Conservation (phyloP, 2,797 vertebrate species). For the Hydrophis major region DNA sequence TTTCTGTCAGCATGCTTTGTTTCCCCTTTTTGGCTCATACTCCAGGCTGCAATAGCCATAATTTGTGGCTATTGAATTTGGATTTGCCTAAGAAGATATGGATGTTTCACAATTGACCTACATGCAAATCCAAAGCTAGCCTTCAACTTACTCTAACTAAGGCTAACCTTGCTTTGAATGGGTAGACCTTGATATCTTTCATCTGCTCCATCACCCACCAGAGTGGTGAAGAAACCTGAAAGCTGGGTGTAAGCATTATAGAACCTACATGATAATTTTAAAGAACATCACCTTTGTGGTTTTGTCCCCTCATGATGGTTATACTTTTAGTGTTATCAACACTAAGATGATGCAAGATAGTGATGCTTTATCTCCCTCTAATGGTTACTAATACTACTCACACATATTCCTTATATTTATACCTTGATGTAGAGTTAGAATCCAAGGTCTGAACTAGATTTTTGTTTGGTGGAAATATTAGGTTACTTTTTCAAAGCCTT, state of each 20-base stretch:
- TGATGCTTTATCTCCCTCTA: slow-evolving; percentile 31
- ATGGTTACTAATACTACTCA: slow-evolving; percentile 24
- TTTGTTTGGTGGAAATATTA: background rate
- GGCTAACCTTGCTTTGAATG: background rate
- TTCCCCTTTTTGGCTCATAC: background rate
- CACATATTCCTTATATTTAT: background rate
- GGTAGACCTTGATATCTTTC: background rate
- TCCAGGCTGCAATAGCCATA: background rate
- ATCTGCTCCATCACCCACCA: background rate
- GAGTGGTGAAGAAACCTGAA: background rate
- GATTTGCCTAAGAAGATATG: background rate
- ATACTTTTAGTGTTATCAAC: slow-evolving; percentile 11
- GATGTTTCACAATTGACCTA: background rate
- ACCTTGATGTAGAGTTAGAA: background rate
- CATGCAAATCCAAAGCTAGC: background rate
- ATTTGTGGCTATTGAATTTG: background rate
- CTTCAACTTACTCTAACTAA: background rate
- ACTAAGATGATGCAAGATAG: background rate
- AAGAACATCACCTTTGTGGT: background rate
- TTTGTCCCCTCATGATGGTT: background rate
- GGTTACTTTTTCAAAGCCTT: background rate
- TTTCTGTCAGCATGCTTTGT: background rate
- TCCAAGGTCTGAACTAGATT: background rate
- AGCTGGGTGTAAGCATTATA: background rate
- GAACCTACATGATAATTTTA: background rate